Base-by-base conservation (phyloP, 2,888 invertebrate genomes). In the Atethmia centrago region DNA sequence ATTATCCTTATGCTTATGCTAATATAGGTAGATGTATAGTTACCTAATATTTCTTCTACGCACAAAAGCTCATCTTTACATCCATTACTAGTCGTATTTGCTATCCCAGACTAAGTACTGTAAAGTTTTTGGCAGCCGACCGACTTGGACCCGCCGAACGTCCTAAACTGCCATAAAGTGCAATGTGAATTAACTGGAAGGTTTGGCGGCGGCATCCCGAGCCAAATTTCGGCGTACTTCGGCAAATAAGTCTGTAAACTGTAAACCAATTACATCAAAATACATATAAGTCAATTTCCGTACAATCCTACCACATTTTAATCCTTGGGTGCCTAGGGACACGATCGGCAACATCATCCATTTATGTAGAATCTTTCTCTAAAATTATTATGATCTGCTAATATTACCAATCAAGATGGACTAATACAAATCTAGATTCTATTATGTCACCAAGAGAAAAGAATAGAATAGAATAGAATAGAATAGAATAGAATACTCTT, bases 81-180 rank as follows among this genome's bases (percentile, higher is more conserved):
- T 81, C 71, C 64, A 77, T 80, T 80, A 79, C 77, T 21, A 51
- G 62, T 59, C 45, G 28, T 58, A 72, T 68, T 74, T 47, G 77
- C 68, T 71, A 71, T 70, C 55, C 77, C 68, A 68, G 69, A 81
- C 80, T 79, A 79, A 82, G 84, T 82, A 81, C 79, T 82, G 69
- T 70, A 79, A 89, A 91, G 85, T 92, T 92, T 92, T 93, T 94
- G 95, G 94, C 94, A 94, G 90, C 83, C 88, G 79, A 86, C 85
- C 82, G 81, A 87, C 86, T 89, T 90, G 88, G 88, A 84, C 90
- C 84, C 85, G 86, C 88, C 85, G 84, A 89, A 88, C 89, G 84
- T 85, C 87, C 90, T 90, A 90, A 93, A 93, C 92, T 92, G 90
- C 92, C 90, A 92, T 94, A 94, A 93, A 93, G 89, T 90, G 90